phyloP scores from a whole-genome alignment of 2,888 invertebrate species.

The Drosophila antonietae region DNA sequence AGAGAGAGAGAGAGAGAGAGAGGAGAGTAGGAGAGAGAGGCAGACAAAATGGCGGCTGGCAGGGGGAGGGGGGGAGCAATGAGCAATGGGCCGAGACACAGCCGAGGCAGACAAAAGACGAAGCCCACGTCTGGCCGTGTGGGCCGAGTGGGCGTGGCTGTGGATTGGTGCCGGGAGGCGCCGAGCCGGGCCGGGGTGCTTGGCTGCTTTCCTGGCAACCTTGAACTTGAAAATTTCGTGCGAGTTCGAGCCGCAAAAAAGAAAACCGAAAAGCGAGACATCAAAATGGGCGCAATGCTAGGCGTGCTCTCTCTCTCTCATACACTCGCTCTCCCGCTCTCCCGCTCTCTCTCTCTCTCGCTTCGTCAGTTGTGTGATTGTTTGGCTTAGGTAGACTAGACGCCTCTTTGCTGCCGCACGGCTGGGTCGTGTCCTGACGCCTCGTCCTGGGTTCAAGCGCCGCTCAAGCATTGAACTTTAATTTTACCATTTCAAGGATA shows the following conservation, averaged over 20 bases:
- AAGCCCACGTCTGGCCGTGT: constrained; percentile 40
- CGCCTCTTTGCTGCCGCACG: constrained; percentile 26
- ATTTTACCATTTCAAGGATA: constrained; percentile 72
- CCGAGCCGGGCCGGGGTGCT: not conserved
- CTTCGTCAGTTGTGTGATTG: not conserved
- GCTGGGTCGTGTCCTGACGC: constrained; percentile 53
- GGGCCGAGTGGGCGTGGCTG: constrained; percentile 16
- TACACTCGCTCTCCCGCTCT: not conserved
- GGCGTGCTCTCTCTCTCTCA: not conserved
- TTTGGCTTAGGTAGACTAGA: constrained; percentile 38
- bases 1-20: constrained; percentile 1
- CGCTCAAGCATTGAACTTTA: constrained; percentile 77
- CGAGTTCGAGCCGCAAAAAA: constrained; percentile 63
- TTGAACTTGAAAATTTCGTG: constrained; percentile 82
- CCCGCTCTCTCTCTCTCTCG: too few species aligned
- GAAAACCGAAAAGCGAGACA: constrained; percentile 53
- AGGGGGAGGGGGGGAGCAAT: constrained; percentile 8
- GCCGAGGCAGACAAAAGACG: constrained; percentile 47
- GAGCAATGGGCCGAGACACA: constrained; percentile 15
- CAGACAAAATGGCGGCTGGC: constrained; percentile 69
- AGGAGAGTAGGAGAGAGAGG: not conserved
- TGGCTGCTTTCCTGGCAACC: constrained; percentile 76
- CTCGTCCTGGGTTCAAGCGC: constrained; percentile 62
- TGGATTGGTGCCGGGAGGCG: not conserved
- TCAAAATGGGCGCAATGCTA: constrained; percentile 53